Evolutionary conservation across 2,797 vertebrate genomes (phyloP).

Genomic region (Lacerta agilis): DNA sequence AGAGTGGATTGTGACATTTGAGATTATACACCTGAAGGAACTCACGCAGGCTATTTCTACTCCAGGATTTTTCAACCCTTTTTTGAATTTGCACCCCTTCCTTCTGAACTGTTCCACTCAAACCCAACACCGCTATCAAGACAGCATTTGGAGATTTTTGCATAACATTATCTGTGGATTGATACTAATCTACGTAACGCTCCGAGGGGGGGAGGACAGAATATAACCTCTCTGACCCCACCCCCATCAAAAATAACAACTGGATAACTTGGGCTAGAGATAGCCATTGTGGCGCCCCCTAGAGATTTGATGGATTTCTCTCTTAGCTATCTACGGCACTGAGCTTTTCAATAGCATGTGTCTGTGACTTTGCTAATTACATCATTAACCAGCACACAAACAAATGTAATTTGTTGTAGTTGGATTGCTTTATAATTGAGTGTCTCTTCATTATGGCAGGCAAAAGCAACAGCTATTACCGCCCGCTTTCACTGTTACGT

Average conservation of each 20-base stretch:
- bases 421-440: slow-evolving; percentile 20
- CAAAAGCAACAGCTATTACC: neutral
- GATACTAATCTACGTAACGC: no score
- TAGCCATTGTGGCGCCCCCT: no score
- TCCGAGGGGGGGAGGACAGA: neutral
- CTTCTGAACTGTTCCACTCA: neutral
- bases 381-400: neutral
- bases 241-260: neutral
- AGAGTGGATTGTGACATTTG: neutral
- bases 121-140: neutral
- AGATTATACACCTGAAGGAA: neutral
- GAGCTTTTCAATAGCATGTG: neutral
- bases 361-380: neutral
- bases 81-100: no score
- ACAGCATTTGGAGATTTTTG: neutral
- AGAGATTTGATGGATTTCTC: no score
- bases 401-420: slow-evolving; percentile 11
- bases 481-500: neutral
- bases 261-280: no score
- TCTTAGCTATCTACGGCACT: neutral
- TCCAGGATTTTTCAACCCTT: no score
- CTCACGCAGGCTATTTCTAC: neutral
- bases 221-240: neutral
- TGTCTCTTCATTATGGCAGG: neutral
- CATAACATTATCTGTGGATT: neutral